Conservation (phyloP, 2,888 invertebrate genomes). For the Orthonychiurus folsomi region DNA sequence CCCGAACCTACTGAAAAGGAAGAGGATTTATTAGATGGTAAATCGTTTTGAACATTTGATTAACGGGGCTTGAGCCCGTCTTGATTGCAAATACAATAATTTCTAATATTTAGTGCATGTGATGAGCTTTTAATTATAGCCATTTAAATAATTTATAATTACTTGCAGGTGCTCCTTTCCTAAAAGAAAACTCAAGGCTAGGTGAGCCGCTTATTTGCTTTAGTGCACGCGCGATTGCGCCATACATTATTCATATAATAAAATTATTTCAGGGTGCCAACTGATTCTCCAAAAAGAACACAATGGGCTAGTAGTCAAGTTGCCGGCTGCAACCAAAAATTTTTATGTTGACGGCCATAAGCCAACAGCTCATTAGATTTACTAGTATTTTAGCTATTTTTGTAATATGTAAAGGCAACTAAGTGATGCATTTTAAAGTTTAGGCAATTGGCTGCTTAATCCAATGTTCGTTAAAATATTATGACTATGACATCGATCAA, state of each 20-base stretch:
- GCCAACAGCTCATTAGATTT: slow-evolving; percentile 73
- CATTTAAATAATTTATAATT: slow-evolving; percentile 4
- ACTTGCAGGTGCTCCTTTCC: slow-evolving; percentile 2
- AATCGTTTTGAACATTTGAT: slow-evolving; percentile 59
- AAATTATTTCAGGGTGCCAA: slow-evolving; percentile 80
- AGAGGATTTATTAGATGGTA: slow-evolving; percentile 94
- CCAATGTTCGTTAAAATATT: no score
- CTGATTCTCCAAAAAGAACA: slow-evolving; percentile 76
- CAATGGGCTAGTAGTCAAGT: slow-evolving; percentile 69
- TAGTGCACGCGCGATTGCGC: neutral
- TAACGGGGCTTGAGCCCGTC: neutral
- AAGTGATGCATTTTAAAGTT: no score
- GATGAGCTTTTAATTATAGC: neutral
- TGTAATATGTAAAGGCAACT: no score
- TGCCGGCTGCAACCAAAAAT: slow-evolving; percentile 84
- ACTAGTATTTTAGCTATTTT: no score
- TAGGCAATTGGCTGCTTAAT: no score
- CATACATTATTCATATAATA: neutral
- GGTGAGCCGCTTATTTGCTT: slow-evolving; percentile 17
- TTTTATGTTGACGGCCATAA: slow-evolving; percentile 97
- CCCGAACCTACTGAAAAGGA: slow-evolving; percentile 80
- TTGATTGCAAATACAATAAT: no score
- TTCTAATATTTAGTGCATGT: neutral
- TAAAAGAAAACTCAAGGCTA: slow-evolving; percentile 15
- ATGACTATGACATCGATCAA: no score